phyloP scores from a whole-genome alignment of 1,140 invertebrate species.

The Pemphigus obesinymphae region DNA sequence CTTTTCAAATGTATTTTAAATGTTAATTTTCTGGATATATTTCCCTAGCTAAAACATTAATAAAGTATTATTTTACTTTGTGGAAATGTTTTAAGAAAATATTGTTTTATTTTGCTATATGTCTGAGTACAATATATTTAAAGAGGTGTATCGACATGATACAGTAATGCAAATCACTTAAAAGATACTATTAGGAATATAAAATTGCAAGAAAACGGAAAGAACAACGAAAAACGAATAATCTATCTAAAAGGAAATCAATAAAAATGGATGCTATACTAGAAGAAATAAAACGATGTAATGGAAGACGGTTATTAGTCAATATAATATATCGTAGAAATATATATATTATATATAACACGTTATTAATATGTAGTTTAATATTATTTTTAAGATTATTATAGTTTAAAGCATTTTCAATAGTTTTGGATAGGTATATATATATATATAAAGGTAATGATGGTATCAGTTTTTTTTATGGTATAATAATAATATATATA shows the following conservation, averaged over 20 bases:
- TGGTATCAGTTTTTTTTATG: no score
- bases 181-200: not conserved
- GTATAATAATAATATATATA: no score
- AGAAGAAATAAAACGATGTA: not conserved
- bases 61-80: no score
- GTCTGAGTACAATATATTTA: no score
- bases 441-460: no score
- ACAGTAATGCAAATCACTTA: not conserved
- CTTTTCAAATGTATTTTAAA: no score
- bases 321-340: not conserved
- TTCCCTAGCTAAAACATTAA: no score
- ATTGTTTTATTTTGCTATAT: no score
- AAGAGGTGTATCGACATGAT: no score
- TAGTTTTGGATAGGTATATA: no score
- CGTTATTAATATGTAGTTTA: not conserved
- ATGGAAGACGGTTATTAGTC: slow-evolving; percentile 33
- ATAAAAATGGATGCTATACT: not conserved
- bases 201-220: not conserved
- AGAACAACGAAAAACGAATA: not conserved
- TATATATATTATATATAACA: slow-evolving; percentile 4
- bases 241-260: not conserved
- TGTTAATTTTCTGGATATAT: no score
- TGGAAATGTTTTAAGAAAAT: no score
- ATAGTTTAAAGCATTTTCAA: not conserved
- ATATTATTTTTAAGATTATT: not conserved